Evolutionary conservation across 1,140 invertebrate species (phyloP).

Genomic region (Wiebesia pumilae): DNA sequence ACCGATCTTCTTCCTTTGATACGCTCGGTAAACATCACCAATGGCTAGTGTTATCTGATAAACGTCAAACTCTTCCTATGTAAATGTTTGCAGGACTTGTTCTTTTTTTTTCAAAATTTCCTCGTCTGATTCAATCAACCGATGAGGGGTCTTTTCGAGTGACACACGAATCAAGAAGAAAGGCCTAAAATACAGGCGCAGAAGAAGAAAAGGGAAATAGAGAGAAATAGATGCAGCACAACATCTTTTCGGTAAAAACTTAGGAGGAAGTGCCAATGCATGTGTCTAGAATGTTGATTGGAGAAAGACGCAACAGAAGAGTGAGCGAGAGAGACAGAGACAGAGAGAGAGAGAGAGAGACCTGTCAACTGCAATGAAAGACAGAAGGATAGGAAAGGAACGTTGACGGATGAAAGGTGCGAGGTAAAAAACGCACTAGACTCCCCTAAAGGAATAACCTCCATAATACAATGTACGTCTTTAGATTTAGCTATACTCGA

Average conservation of each 20-base stretch:
- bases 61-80: not conserved
- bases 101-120: not conserved
- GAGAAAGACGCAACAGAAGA: not conserved
- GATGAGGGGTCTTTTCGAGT: not conserved
- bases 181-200: not conserved
- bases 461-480: conserved; percentile 3
- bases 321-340: not conserved
- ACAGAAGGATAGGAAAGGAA: not conserved
- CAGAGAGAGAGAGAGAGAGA: not conserved
- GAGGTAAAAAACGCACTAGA: conserved; percentile 1
- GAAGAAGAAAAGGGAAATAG: not conserved
- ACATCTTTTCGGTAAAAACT: conserved; percentile 35
- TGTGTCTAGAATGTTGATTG: conserved; percentile 46
- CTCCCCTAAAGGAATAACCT: conserved; percentile 5
- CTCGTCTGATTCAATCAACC: not conserved
- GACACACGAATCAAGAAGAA: not conserved
- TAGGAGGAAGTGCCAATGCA: conserved; percentile 42
- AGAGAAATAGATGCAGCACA: not conserved
- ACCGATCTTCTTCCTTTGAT: not conserved
- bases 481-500: not conserved
- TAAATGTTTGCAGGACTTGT: not conserved
- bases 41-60: not conserved
- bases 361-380: conserved; percentile 17
- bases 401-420: conserved; percentile 24
- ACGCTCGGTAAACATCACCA: not conserved